Conservation (phyloP, 2,888 invertebrate species). For the Hemicrepidius hirtus region DNA sequence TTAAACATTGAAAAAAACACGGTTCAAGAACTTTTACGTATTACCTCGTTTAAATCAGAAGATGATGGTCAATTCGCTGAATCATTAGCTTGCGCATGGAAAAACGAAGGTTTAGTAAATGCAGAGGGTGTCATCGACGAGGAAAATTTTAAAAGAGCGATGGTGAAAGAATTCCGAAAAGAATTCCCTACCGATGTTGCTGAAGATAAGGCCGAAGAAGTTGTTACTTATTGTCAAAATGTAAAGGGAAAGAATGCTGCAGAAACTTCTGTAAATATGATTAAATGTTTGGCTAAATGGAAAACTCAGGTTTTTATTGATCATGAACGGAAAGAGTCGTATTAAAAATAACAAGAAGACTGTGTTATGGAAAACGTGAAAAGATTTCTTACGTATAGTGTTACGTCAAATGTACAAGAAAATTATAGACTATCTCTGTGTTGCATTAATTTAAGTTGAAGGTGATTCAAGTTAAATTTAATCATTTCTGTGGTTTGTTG, state of each 20-base stretch:
- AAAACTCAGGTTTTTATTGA: constrained; percentile 34
- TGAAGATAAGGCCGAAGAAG: constrained; percentile 29
- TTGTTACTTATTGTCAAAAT: constrained; percentile 17
- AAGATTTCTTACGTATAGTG: no score
- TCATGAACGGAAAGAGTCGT: neutral
- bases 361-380: no score
- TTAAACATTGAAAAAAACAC: constrained; percentile 12
- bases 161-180: constrained; percentile 29
- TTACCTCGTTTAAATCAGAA: constrained; percentile 1
- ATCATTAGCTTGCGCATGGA: constrained; percentile 33
- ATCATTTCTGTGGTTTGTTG: no score
- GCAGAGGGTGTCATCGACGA: constrained; percentile 21
- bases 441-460: no score
- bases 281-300: constrained; percentile 36
- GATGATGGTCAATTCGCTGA: constrained; percentile 12
- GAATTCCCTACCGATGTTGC: constrained; percentile 9
- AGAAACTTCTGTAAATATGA: constrained; percentile 22
- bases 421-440: no score
- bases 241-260: constrained; percentile 23
- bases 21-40: constrained; percentile 19
- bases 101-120: constrained; percentile 35
- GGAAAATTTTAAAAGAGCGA: constrained; percentile 16
- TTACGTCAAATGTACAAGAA: no score
- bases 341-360: neutral
- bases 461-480: no score